Conservation (phyloP, 2,797 vertebrate genomes). For the Eutrigla gurnardus region DNA sequence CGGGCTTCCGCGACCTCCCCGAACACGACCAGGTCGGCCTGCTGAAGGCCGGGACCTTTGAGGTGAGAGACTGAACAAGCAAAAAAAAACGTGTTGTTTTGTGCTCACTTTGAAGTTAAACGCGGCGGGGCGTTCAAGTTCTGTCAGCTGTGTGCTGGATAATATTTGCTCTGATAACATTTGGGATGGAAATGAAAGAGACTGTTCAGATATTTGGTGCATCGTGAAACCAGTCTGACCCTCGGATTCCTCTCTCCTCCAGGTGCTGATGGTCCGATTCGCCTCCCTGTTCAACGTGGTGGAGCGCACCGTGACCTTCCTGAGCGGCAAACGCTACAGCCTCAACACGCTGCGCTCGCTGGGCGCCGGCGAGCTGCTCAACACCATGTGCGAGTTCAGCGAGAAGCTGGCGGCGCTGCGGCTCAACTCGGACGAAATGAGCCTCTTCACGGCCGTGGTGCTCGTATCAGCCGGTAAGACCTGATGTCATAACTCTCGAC, state of each 20-base stretch:
- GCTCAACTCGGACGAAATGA: slow-evolving; percentile 94
- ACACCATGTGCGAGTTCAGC: slow-evolving; percentile 98
- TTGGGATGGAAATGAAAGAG: slow-evolving; percentile 26
- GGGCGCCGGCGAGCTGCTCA: slow-evolving; percentile 95
- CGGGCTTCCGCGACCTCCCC: slow-evolving; percentile 93
- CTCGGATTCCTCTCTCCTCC: slow-evolving; percentile 36
- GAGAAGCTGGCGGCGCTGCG: slow-evolving; percentile 93
- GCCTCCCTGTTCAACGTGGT: slow-evolving; percentile 94
- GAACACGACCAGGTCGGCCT: slow-evolving; percentile 97
- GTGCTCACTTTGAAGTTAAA: slow-evolving; percentile 23
- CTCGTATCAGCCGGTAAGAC: slow-evolving; percentile 96
- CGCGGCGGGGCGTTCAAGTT: background rate
- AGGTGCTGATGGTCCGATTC: slow-evolving; percentile 99
- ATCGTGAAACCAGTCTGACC: no score
- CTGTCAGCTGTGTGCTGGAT: slow-evolving; percentile 11
- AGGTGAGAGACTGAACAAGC: slow-evolving; percentile 83
- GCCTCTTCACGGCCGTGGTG: slow-evolving; percentile 97
- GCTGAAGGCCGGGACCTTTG: slow-evolving; percentile 97
- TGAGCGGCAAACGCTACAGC: slow-evolving; percentile 94
- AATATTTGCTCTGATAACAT: slow-evolving; percentile 55
- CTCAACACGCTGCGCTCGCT: slow-evolving; percentile 91
- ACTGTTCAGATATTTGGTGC: background rate
- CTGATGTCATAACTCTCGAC: no score
- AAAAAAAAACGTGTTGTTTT: slow-evolving; percentile 24
- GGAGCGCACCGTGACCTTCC: slow-evolving; percentile 94